Evolutionary conservation across 2,797 vertebrate genomes (phyloP).

Genomic region (Eospalax fontanierii): DNA sequence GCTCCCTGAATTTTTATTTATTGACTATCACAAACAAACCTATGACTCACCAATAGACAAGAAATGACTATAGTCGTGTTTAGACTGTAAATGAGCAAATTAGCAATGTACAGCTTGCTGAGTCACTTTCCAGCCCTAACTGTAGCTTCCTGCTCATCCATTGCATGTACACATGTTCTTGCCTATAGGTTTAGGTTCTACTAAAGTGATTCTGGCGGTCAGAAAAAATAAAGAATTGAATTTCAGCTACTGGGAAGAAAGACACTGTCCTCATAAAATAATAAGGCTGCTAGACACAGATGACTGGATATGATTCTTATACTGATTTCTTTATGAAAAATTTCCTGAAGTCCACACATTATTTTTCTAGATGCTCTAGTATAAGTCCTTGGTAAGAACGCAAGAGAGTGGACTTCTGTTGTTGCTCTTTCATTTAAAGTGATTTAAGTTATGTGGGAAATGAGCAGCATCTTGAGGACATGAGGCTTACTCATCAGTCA

Average conservation of each 20-base stretch:
- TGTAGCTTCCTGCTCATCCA: not conserved
- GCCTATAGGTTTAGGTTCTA: not conserved
- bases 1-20: slow-evolving; percentile 11
- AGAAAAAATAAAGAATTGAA: slow-evolving; percentile 23
- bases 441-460: not conserved
- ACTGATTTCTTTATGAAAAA: not conserved
- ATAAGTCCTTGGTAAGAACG: not conserved
- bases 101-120: not conserved
- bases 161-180: not conserved
- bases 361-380: not conserved
- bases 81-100: not conserved
- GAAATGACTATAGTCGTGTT: not conserved
- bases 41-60: not conserved
- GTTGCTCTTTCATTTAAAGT: not conserved
- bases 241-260: slow-evolving; percentile 19
- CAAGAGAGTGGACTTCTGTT: not conserved
- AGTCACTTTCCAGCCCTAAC: not conserved
- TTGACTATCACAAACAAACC: not conserved
- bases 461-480: not conserved
- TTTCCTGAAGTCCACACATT: not conserved
- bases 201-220: not conserved
- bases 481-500: not conserved
- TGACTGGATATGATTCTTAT: not conserved
- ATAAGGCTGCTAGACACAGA: not conserved
- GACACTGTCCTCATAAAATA: not conserved